Evolutionary conservation across 30 jellyfish, hydroid and myxozoan species (phyloP).

Genomic region (Nemopilema nomurai): DNA sequence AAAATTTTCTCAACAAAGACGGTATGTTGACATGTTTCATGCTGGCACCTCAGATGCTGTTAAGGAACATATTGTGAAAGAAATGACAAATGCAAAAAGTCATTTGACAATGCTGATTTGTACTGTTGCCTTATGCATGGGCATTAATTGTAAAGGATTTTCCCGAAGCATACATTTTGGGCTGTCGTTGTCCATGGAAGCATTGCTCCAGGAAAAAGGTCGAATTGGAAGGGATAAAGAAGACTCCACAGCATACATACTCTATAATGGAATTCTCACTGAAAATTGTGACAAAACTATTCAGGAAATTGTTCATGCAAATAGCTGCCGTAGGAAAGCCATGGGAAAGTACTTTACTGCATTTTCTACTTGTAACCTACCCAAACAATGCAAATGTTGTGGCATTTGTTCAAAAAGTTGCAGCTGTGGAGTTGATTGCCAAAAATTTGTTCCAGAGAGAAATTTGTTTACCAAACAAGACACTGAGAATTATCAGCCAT

Average conservation of each 20-base stretch:
- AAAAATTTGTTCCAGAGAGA: neutral
- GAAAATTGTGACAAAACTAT: neutral
- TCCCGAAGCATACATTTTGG: conserved; percentile 26
- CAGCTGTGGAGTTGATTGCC: conserved; percentile 9
- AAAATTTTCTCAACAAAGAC: neutral
- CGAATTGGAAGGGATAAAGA: conserved; percentile 30
- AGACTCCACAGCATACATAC: neutral
- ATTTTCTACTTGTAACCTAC: neutral
- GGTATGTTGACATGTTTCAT: conserved; percentile 38
- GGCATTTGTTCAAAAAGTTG: conserved; percentile 27
- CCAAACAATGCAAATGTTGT: conserved; percentile 5
- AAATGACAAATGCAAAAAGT: conserved; percentile 13
- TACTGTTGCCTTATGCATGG: conserved; percentile 54
- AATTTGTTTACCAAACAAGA: neutral
- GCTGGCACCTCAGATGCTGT: conserved; percentile 54
- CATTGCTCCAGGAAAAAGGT: conserved; percentile 18
- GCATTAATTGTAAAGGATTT: conserved; percentile 14
- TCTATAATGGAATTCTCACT: conserved; percentile 19
- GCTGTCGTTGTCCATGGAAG: conserved; percentile 21
- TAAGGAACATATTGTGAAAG: conserved; percentile 9
- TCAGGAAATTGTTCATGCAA: neutral
- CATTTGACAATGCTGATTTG: conserved; percentile 27
- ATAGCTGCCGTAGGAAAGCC: conserved; percentile 9
- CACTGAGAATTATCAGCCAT: neutral
- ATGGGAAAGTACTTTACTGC: neutral